These are phyloP conservation scores for Haliclona indistincta DNA, from an alignment of 37 sponge, comb jelly and placozoan species.

Conservation along the genomic window DNA sequence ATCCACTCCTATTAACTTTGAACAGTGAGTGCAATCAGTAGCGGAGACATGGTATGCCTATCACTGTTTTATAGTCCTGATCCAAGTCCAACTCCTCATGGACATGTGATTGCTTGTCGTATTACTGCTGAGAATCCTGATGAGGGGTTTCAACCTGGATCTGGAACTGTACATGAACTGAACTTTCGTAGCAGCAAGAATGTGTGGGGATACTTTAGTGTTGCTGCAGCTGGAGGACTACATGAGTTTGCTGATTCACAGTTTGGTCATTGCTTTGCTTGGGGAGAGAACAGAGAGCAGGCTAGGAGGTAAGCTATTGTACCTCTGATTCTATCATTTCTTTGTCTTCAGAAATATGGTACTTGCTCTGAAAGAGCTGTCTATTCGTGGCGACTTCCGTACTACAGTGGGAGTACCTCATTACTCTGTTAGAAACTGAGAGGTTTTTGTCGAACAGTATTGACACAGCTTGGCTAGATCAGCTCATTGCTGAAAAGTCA, in stretches of 20 bases:
- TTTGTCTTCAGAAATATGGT: constrained; percentile 99
- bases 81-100: constrained; percentile 76
- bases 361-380: constrained; percentile 91
- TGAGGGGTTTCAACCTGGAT: constrained; percentile 95
- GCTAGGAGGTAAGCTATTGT: constrained; percentile 76
- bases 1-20: constrained; percentile 82
- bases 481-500: constrained; percentile 91
- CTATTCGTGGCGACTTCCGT: constrained; percentile 93
- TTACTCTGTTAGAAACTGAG: constrained; percentile 89
- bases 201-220: constrained; percentile 99
- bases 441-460: constrained; percentile 81
- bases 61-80: constrained; percentile 67
- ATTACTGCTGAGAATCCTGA: constrained; percentile 99
- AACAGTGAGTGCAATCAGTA: constrained; percentile 41
- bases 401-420: constrained; percentile 97
- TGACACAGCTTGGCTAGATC: constrained; percentile 94
- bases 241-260: constrained; percentile 99
- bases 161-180: constrained; percentile 93
- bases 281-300: constrained; percentile 94
- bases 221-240: constrained; percentile 94
- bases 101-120: constrained; percentile 96
- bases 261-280: constrained; percentile 97
- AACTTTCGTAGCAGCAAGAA: constrained; percentile 95
- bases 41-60: too few species aligned
- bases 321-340: neutral